Evolutionary conservation across 2,113 vertebrate genomes (phyloP).

Genomic region (Ageneiosus marmoratus): DNA sequence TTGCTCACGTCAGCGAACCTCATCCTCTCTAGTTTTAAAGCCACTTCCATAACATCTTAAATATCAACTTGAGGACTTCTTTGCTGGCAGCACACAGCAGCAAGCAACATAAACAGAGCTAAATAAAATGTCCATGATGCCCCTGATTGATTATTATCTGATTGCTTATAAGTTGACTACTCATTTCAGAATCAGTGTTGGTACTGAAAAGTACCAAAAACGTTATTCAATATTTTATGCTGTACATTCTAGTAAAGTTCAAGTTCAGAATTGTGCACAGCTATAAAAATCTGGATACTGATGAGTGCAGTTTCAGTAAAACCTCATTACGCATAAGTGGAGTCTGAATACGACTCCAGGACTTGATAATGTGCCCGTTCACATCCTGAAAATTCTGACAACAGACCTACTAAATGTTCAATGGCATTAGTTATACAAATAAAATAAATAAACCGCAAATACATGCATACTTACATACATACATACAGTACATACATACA

Average conservation of each 20-base stretch:
- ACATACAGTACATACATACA: no score
- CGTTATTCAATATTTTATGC: background rate
- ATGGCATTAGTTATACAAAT: background rate
- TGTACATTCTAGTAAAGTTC: background rate
- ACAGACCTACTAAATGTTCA: background rate
- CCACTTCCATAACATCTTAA: background rate
- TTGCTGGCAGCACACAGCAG: background rate
- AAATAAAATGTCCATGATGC: background rate
- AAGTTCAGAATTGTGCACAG: no score
- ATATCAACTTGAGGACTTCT: background rate
- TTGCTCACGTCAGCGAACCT: background rate
- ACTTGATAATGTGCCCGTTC: background rate
- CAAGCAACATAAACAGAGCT: background rate
- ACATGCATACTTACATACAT: no score
- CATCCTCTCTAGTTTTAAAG: background rate
- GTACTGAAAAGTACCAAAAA: background rate
- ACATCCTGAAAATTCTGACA: background rate
- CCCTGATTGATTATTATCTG: background rate
- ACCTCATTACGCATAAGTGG: background rate
- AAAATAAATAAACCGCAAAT: no score
- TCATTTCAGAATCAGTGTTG: background rate
- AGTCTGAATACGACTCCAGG: background rate
- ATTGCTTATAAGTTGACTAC: background rate
- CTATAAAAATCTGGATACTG: background rate
- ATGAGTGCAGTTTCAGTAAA: background rate